phyloP scores from a whole-genome alignment of 1,140 invertebrate genomes.

The Philotrypesis tridentata region DNA sequence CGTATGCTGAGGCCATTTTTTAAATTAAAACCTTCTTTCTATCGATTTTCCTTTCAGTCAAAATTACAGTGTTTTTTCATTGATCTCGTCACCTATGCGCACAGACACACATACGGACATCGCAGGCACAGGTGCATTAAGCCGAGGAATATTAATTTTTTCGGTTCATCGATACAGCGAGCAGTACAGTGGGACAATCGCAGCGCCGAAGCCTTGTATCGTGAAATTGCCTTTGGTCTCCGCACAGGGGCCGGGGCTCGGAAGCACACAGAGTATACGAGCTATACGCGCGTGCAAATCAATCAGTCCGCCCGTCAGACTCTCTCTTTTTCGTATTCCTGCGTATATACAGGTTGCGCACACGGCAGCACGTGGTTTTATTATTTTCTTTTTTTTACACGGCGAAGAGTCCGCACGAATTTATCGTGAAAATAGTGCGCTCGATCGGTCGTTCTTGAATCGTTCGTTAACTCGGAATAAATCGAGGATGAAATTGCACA shows the following conservation, averaged over 20 bases:
- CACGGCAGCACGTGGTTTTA: not conserved
- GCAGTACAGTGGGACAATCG: constrained; percentile 29
- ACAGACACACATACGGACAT: not conserved
- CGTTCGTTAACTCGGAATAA: constrained; percentile 34
- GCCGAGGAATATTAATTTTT: not conserved
- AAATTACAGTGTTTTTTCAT: no score
- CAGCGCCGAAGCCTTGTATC: not conserved
- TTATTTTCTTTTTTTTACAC: not conserved
- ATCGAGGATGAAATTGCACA: constrained; percentile 18
- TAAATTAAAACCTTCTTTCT: no score
- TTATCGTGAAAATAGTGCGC: constrained; percentile 4
- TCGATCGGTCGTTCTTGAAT: constrained; percentile 24
- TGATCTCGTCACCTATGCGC: not conserved
- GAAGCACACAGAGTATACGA: no score
- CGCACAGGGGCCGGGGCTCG: not conserved
- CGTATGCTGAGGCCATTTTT: no score
- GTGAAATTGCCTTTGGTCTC: constrained; percentile 19
- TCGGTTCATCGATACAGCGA: constrained; percentile 16
- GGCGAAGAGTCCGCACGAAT: constrained; percentile 6
- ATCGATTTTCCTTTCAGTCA: no score
- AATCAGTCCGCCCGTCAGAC: not conserved
- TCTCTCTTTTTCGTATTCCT: not conserved
- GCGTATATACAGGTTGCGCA: not conserved
- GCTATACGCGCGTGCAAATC: constrained; percentile 16
- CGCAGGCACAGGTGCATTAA: not conserved